Evolutionary conservation across 2,888 invertebrate species (phyloP), one percentile per base, ranked within the genome.

Genomic region (Kuschelorhynchus macadamiae): DNA sequence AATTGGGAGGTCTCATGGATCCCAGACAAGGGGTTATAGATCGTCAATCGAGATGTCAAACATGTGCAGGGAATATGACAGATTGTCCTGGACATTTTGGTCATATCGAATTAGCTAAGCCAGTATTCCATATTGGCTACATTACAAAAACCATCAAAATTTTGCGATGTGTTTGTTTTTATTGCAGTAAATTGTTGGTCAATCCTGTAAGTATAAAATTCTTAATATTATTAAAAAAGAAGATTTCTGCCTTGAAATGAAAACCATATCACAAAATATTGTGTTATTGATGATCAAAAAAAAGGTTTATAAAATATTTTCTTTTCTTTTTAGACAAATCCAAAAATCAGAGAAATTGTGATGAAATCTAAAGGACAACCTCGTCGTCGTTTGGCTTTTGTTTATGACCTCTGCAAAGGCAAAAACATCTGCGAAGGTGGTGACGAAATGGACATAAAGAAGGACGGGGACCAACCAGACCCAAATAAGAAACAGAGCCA

Each of bases 51-150:
- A 88, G 96, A 67, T 97, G 97, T 80, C 96, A 96, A 83, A 98
- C 97, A 0, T 98, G 97, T 82, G 97, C 97, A 70, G 95, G 98
- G 46, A 97, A 96, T 80, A 96, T 98, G 94, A 95, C 96, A 0
- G 98, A 98, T 83, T 99, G 99, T 82, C 98, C 99, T 1, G 99
- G 99, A 1, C 99, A 99, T 84, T 99, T 99, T 86, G 99, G 98
- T 2, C 99, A 99, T 83, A 94, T 99, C 78, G 98, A 99, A 84
- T 86, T 99, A 74, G 93, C 98, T 0, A 99, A 99, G 83, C 99
- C 99, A 16, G 99, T 99, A 0, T 99, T 96, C 84, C 98, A 99
- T 82, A 93, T 98, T 81, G 98, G 98, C 33, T 99, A 98, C 80
- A 88, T 99, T 55, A 96, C 96, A 32, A 99, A 99, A 86, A 95